These are phyloP conservation scores for Archocentrus centrarchus DNA, from an alignment of 2,113 vertebrate genomes.

Conservation along the genomic window DNA sequence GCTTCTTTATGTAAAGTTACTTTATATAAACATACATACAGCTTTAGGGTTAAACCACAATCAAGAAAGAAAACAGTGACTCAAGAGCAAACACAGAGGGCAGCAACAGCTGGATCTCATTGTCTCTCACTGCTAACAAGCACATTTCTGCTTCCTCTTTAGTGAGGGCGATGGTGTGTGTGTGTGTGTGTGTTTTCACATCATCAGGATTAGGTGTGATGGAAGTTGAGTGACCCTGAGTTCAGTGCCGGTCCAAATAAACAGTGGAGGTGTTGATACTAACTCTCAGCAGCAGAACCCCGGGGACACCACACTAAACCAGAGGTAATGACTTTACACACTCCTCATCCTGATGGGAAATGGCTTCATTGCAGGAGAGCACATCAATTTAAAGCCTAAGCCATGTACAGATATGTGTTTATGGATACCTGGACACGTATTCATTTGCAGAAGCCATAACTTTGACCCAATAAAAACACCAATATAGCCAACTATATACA, in stretches of 20 bases:
- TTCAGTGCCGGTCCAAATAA: constrained; percentile 66
- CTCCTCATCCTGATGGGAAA: constrained; percentile 7
- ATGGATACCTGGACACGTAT: neutral
- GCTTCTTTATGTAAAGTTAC: neutral
- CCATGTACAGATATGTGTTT: constrained; percentile 20
- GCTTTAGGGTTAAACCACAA: constrained; percentile 12
- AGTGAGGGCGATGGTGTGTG: neutral
- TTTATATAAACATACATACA: constrained; percentile 7
- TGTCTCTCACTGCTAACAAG: constrained; percentile 25
- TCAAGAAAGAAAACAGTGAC: constrained; percentile 44
- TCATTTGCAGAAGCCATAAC: neutral
- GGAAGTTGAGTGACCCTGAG: constrained; percentile 58
- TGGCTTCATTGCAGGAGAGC: neutral
- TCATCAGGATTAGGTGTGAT: constrained; percentile 59
- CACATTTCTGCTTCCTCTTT: constrained; percentile 14
- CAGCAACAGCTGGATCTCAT: constrained; percentile 65
- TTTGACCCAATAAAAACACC: neutral
- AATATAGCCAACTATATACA: neutral
- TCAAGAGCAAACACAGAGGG: constrained; percentile 24
- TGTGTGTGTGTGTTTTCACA: constrained; percentile 32
- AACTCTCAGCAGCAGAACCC: constrained; percentile 61
- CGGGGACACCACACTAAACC: constrained; percentile 43
- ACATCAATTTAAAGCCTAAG: constrained; percentile 17
- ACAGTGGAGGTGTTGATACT: constrained; percentile 75
- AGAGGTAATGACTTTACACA: constrained; percentile 52